Evolutionary conservation across 2,888 invertebrate genomes (phyloP).

Genomic region (Brenthis hecate): DNA sequence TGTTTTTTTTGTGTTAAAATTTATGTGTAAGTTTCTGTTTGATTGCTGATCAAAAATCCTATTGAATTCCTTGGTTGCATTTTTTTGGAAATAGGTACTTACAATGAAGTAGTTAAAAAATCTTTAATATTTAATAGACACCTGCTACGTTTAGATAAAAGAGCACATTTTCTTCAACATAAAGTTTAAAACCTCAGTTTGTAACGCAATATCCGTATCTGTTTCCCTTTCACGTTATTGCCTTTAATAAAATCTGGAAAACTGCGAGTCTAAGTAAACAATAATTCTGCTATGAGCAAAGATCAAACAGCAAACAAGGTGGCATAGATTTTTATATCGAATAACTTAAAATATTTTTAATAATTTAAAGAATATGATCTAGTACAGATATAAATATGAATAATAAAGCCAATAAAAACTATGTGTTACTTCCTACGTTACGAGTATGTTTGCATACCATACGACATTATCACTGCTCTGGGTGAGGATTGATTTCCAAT

Average conservation of each 20-base stretch:
- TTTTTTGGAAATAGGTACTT: background rate
- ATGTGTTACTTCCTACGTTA: no score
- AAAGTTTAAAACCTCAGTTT: slow-evolving; percentile 39
- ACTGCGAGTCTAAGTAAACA: slow-evolving; percentile 36
- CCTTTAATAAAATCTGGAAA: slow-evolving; percentile 42
- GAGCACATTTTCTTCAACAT: slow-evolving; percentile 19
- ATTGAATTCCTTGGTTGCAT: no score
- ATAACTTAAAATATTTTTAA: background rate
- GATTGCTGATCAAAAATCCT: no score
- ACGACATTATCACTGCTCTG: no score
- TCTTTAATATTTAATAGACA: background rate
- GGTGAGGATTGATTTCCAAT: no score
- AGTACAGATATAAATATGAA: background rate
- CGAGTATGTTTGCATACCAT: no score
- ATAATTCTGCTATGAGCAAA: slow-evolving; percentile 20
- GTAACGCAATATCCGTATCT: slow-evolving; percentile 32
- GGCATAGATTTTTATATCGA: background rate
- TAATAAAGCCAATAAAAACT: no score
- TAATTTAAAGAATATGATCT: background rate
- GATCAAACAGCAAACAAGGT: background rate
- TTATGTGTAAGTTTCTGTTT: no score
- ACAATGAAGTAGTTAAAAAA: background rate
- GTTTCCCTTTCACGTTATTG: slow-evolving; percentile 40
- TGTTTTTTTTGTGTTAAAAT: no score
- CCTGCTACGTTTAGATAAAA: slow-evolving; percentile 1